Base-by-base conservation (phyloP, 2,113 vertebrate species). In the Scophthalmus maximus region DNA sequence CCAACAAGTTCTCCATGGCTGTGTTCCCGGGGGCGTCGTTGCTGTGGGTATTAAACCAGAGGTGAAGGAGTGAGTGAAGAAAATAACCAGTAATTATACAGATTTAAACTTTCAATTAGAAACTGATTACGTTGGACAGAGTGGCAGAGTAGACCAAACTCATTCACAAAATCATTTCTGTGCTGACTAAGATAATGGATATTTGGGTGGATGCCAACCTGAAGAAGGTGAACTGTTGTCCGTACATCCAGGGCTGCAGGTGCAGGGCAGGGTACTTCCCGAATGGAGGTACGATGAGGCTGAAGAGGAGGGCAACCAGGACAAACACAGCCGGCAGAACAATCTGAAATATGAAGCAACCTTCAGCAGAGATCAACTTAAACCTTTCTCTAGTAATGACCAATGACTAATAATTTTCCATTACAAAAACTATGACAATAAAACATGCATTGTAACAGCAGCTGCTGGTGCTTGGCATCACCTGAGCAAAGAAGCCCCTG, bases 291-390 rank as follows among this genome's bases (percentile, higher is more conserved):
- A 94, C 91, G 0, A 96, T 88, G 47, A 96, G 93, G 87, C 95
- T 96, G 93, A 97, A 96, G 64, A 94, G 82, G 70, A 96, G 92
- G 0, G 95, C 95, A 25, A 96, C 58, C 81, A 96, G 93, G 79
- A 98, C 95, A 4, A 97, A 98, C 53, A 96, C 67, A 1, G 95
- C 95, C 0, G 96, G 96, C 46, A 98, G 93, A 32, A 96, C 90
- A 5, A 96, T 94, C 97, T 97, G 90, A 6, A 76, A 23, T 26
- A 73, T 26, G 78, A 61, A 72, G 34, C 1, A 29, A 47, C 6
- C 11, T 51, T 57, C 20, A 71, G 26, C 1, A 36, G n/a, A 36
- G n/a, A 62, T 29, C 2, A 8, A 32, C 42, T 18, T 23, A 36
- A n/a, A 23, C 17, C 9, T 5, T 25, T 34, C 27, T 55, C 22